Evolutionary conservation across 2,797 vertebrate species (phyloP).

Genomic region (Phalanger gymnotis): DNA sequence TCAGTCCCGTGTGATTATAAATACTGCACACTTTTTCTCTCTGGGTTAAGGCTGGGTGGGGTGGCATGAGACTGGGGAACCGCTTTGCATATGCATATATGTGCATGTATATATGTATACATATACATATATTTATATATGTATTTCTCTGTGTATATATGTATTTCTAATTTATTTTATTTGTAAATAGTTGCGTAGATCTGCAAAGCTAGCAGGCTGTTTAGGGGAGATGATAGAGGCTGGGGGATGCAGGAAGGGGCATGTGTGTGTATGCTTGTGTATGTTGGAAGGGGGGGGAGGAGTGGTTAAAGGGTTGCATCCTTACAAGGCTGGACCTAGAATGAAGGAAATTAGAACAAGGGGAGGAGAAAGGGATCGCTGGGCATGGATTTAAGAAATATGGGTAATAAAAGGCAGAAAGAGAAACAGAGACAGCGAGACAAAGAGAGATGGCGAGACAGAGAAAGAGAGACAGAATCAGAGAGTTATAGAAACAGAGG

Average conservation of each 20-base stretch:
- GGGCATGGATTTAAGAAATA: not conserved
- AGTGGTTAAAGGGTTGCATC: slow-evolving; percentile 3
- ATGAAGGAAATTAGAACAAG: not conserved
- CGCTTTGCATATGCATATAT: slow-evolving; percentile 3
- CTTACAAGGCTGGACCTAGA: slow-evolving; percentile 16
- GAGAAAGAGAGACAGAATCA: not conserved
- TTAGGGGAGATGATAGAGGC: slow-evolving; percentile 21
- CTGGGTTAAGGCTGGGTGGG: not conserved
- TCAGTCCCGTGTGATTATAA: not conserved
- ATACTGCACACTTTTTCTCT: not conserved
- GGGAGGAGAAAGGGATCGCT: not conserved
- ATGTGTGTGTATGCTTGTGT: not conserved
- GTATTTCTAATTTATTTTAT: slow-evolving; percentile 16
- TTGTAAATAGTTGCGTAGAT: slow-evolving; percentile 36
- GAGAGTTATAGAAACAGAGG: not conserved
- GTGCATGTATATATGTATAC: not conserved
- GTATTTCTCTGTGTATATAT: slow-evolving; percentile 27
- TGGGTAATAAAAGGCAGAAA: not conserved
- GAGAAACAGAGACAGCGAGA: not conserved
- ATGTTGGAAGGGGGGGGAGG: not conserved
- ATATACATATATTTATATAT: not conserved
- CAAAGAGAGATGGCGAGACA: not conserved
- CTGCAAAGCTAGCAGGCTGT: slow-evolving; percentile 18
- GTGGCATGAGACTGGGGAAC: not conserved
- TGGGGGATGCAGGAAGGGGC: slow-evolving; percentile 23